These are phyloP conservation scores for Sthenelais limicola DNA, from an alignment of 2,888 invertebrate species.

Conservation along the genomic window DNA sequence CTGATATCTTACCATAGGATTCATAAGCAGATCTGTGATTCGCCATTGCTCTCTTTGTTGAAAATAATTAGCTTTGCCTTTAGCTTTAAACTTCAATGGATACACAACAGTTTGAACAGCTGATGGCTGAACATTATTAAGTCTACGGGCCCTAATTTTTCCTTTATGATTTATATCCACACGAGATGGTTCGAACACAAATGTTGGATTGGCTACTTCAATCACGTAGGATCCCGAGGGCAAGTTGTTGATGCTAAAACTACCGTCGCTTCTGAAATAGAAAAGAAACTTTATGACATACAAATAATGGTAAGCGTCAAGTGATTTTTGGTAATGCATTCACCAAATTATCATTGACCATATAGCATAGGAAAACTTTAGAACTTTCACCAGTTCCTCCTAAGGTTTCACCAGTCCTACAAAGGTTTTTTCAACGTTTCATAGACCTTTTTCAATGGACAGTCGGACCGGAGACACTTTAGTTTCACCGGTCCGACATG, in stretches of 20 bases:
- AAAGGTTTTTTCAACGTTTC: too few species aligned
- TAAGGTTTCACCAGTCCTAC: too few species aligned
- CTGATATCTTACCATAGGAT: slow-evolving; percentile 88
- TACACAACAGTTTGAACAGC: slow-evolving; percentile 86
- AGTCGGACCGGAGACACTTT: too few species aligned
- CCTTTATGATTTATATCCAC: slow-evolving; percentile 99
- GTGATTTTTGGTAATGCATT: too few species aligned
- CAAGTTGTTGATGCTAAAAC: slow-evolving; percentile 86
- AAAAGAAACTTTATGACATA: too few species aligned
- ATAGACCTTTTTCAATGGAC: too few species aligned
- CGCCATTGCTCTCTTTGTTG: slow-evolving; percentile 97
- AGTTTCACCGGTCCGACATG: too few species aligned
- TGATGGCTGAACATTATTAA: slow-evolving; percentile 93
- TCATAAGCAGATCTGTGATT: slow-evolving; percentile 94
- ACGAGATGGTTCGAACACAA: slow-evolving; percentile 91
- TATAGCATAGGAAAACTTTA: too few species aligned
- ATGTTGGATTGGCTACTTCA: slow-evolving; percentile 92
- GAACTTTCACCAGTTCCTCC: too few species aligned
- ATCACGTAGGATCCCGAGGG: slow-evolving; percentile 85
- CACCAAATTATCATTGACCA: too few species aligned
- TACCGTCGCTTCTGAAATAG: slow-evolving; percentile 92
- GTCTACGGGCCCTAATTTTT: slow-evolving; percentile 93
- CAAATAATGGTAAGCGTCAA: too few species aligned
- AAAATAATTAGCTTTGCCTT: slow-evolving; percentile 82
- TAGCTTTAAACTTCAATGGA: slow-evolving; percentile 89